Percentiles rank a stretch among this genome's conserved stretches.
Conservation (phyloP, 2,797 vertebrate genomes). For the Cichlasoma orientale region DNA sequence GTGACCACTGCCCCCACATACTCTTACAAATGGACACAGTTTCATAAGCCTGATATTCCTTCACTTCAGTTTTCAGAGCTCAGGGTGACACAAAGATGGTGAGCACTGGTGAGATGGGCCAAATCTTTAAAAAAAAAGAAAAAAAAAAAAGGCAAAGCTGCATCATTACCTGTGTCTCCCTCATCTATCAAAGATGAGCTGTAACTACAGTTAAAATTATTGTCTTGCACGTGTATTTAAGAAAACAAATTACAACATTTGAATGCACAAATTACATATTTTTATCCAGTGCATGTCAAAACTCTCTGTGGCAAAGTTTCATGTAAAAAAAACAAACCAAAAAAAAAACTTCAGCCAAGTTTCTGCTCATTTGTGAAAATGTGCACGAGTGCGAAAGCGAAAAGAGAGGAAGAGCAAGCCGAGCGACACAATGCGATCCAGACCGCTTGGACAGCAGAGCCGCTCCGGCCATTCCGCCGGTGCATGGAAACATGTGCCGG, state of each 20-base stretch:
- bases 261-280: fast-evolving
- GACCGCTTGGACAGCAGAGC: slow-evolving; percentile 45
- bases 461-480: slow-evolving; percentile 59
- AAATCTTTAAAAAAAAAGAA: not conserved
- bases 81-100: not conserved
- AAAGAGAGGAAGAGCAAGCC: slow-evolving; percentile 19
- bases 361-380: not conserved
- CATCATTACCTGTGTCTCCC: too few relatives aligned
- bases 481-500: slow-evolving; percentile 77
- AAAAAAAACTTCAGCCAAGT: not conserved
- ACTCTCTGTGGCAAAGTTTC: not conserved
- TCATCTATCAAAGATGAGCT: not conserved
- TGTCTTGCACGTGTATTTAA: not conserved
- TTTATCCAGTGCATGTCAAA: not conserved
- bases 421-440: slow-evolving; percentile 53
- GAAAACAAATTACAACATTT: not conserved
- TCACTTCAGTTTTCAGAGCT: not conserved
- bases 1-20: too few relatives aligned
- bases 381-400: not conserved
- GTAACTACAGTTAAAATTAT: not conserved
- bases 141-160: too few relatives aligned
- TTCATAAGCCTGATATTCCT: too few relatives aligned
- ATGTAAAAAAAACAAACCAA: fast-evolving
- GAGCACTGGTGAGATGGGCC: not conserved
- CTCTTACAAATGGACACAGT: too few relatives aligned